A percentile compares a stretch with the other conserved stretches of the same genome.
These are phyloP conservation scores for Muricea muricata DNA, from an alignment of 92 coral and sea anemone species.

Conservation along the genomic window DNA sequence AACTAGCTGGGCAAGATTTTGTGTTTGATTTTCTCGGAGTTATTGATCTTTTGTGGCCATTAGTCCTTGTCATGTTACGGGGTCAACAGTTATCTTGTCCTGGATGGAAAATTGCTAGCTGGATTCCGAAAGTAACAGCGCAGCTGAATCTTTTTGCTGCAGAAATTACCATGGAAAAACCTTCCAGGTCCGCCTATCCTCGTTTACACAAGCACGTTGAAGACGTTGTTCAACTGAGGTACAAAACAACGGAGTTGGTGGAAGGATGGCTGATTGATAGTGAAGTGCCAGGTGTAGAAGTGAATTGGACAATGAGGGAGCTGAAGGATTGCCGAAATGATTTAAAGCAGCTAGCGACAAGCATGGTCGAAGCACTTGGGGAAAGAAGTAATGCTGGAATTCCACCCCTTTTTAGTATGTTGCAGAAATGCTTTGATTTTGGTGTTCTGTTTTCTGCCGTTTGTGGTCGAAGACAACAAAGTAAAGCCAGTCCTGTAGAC, in stretches of 20 bases:
- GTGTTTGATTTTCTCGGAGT: slow-evolving; percentile 30
- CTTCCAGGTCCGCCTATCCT: background rate
- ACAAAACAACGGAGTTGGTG: background rate
- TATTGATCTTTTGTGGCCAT: slow-evolving; percentile 30
- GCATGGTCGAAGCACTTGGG: background rate
- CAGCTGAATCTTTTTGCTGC: slow-evolving; percentile 15
- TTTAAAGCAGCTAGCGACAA: background rate
- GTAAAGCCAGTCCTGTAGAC: background rate
- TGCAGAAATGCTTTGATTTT: slow-evolving; percentile 15
- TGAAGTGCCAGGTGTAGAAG: background rate
- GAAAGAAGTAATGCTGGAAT: slow-evolving; percentile 13
- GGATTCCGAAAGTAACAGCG: slow-evolving; percentile 21
- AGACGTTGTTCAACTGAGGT: background rate
- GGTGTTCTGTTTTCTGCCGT: background rate
- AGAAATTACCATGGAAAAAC: background rate
- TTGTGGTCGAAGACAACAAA: background rate
- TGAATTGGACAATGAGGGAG: slow-evolving; percentile 3
- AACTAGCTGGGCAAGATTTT: slow-evolving; percentile 39
- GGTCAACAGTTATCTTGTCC: slow-evolving; percentile 18
- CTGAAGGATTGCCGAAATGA: slow-evolving; percentile 12
- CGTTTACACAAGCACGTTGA: slow-evolving; percentile 28
- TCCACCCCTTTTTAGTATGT: background rate
- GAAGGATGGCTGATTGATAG: slow-evolving; percentile 9
- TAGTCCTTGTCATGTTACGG: slow-evolving; percentile 19
- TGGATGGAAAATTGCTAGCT: slow-evolving; percentile 38